These are phyloP conservation scores for Ellobium chinense DNA, from an alignment of 2,888 invertebrate species.

Conservation along the genomic window DNA sequence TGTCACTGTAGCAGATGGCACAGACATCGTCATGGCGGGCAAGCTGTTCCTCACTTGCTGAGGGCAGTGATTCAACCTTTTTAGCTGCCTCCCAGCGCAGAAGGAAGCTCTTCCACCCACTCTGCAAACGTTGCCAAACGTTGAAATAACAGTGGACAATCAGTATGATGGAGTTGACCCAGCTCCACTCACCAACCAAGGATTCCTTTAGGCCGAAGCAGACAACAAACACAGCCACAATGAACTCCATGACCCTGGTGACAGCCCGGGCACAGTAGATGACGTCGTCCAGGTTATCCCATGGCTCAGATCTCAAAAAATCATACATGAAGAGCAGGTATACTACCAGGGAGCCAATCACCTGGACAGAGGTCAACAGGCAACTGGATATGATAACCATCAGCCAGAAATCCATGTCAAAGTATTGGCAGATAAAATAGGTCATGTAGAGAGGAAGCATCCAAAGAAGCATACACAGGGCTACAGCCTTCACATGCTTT, in stretches of 20 bases:
- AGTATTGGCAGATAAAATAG: conserved; percentile 78
- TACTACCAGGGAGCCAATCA: conserved; percentile 80
- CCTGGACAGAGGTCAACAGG: conserved; percentile 79
- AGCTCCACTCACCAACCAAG: conserved; percentile 79
- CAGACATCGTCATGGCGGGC: conserved; percentile 80
- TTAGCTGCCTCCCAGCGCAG: conserved; percentile 80
- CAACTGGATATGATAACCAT: conserved; percentile 81
- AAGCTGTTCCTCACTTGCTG: conserved; percentile 78
- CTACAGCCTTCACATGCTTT: conserved; percentile 78
- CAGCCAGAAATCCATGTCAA: conserved; percentile 81
- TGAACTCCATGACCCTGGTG: conserved; percentile 80
- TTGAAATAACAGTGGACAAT: conserved; percentile 82
- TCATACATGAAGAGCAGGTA: conserved; percentile 81
- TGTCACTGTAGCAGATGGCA: conserved; percentile 81
- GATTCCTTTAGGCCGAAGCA: conserved; percentile 80
- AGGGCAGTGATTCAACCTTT: conserved; percentile 79
- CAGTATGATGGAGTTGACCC: conserved; percentile 80
- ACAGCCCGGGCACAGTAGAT: conserved; percentile 80
- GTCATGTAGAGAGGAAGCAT: conserved; percentile 80
- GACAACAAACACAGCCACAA: conserved; percentile 81
- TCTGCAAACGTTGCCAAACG: conserved; percentile 81
- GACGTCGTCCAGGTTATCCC: conserved; percentile 81
- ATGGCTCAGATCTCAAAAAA: conserved; percentile 75
- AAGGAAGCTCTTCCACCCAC: conserved; percentile 80
- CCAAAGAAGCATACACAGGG: conserved; percentile 78